phyloP scores from a whole-genome alignment of 2,888 invertebrate species.

The Lepidochrysops patricia region DNA sequence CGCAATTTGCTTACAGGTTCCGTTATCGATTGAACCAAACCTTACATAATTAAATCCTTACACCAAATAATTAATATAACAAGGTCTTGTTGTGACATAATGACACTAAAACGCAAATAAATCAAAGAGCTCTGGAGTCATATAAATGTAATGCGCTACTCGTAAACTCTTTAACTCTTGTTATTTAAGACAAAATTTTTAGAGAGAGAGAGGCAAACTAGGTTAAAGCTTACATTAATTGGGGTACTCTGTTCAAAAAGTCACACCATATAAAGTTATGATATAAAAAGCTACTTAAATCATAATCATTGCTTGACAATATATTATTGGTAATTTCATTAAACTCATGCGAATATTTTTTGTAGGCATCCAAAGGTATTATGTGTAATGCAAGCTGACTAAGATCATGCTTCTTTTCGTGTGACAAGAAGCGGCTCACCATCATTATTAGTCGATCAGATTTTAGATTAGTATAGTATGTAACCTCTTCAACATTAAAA shows the following conservation, averaged over 20 bases:
- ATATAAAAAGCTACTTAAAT: neutral
- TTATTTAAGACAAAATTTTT: no score
- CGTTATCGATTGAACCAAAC: no score
- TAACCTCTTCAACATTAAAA: neutral
- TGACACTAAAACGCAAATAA: no score
- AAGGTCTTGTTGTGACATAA: no score
- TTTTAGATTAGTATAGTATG: neutral
- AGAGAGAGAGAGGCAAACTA: neutral
- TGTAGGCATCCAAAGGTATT: neutral
- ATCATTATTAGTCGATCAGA: neutral
- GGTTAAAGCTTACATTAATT: neutral
- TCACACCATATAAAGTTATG: constrained; percentile 5
- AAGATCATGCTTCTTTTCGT: neutral
- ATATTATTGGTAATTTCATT: neutral
- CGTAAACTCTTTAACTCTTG: no score
- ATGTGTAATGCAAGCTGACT: neutral
- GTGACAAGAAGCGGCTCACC: neutral
- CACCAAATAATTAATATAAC: no score
- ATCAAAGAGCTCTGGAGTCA: no score
- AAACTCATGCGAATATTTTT: neutral
- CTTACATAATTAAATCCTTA: no score
- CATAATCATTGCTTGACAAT: neutral
- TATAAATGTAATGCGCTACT: no score
- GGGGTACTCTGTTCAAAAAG: neutral
- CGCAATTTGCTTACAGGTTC: no score